These are phyloP conservation scores for Acromyrmex heyeri DNA, from an alignment of 1,140 invertebrate genomes.

Conservation along the genomic window DNA sequence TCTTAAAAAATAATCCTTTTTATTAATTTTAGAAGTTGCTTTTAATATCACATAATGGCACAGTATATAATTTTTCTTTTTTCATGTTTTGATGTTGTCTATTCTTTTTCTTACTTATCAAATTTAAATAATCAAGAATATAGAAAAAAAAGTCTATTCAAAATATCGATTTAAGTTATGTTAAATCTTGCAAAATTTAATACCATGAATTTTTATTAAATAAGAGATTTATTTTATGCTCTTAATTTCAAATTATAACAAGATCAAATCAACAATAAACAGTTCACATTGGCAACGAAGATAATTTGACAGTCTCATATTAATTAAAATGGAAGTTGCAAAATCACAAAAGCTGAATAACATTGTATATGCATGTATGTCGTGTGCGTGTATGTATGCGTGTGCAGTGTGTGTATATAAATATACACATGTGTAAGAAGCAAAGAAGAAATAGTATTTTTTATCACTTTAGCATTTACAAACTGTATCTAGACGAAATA, in stretches of 20 bases:
- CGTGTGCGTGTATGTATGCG: conserved; percentile 3
- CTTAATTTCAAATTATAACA: conserved; percentile 20
- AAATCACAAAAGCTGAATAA: conserved; percentile 25
- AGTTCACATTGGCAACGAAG: conserved; percentile 35
- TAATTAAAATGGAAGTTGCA: conserved; percentile 36
- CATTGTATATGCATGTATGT: conserved; percentile 34
- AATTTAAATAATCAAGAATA: conserved; percentile 14
- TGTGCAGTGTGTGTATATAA: neutral
- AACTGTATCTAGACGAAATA: conserved; percentile 69
- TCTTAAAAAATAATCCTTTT: neutral
- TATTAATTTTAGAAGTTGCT: neutral
- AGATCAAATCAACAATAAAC: conserved; percentile 33
- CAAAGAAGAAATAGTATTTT: conserved; percentile 75
- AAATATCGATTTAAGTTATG: neutral
- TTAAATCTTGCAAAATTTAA: neutral
- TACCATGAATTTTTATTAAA: neutral
- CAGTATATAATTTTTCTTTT: neutral
- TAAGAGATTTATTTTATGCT: neutral
- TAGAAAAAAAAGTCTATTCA: neutral
- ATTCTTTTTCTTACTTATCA: neutral
- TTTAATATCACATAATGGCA: neutral
- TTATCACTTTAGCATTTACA: conserved; percentile 76
- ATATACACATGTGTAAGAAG: conserved; percentile 60
- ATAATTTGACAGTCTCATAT: conserved; percentile 26
- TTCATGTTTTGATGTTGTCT: neutral